Evolutionary conservation across 2,113 vertebrate species (phyloP).

Genomic region (Lamprologus tigripictilis): DNA sequence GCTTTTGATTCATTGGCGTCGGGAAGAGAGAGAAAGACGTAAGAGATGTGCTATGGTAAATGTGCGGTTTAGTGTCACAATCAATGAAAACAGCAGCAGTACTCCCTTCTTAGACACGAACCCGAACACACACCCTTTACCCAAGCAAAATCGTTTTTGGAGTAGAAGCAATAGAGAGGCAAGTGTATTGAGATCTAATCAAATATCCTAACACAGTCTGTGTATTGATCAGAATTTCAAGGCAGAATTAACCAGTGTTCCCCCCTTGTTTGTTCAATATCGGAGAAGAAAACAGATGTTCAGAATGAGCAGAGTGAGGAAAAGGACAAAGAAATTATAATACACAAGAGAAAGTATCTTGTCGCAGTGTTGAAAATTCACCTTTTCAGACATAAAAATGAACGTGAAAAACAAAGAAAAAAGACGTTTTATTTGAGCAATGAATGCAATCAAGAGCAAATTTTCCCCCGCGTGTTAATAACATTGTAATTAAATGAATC

Average conservation of each 20-base stretch:
- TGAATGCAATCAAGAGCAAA: neutral
- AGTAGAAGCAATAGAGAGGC: slow-evolving; percentile 20
- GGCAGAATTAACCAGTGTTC: slow-evolving; percentile 25
- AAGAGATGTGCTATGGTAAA: slow-evolving; percentile 39
- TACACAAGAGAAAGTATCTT: neutral
- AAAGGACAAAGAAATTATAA: neutral
- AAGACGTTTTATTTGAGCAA: neutral
- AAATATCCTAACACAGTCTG: slow-evolving; percentile 30
- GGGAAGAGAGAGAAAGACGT: slow-evolving; percentile 12
- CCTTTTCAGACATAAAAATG: neutral
- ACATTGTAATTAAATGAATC: neutral
- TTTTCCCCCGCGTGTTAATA: neutral
- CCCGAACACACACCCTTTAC: neutral
- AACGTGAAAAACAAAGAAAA: neutral
- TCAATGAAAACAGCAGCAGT: slow-evolving; percentile 47
- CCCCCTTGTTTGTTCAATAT: slow-evolving; percentile 21
- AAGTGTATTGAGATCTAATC: slow-evolving; percentile 42
- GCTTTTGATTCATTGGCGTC: slow-evolving; percentile 54
- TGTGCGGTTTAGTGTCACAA: slow-evolving; percentile 54
- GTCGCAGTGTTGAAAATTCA: neutral
- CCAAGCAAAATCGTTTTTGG: slow-evolving; percentile 8
- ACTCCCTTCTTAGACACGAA: neutral
- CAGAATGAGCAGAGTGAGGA: neutral
- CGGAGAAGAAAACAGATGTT: slow-evolving; percentile 32
- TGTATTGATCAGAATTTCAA: slow-evolving; percentile 43